Evolutionary conservation across 2,888 invertebrate genomes (phyloP).

Genomic region (Philonicus albiceps): DNA sequence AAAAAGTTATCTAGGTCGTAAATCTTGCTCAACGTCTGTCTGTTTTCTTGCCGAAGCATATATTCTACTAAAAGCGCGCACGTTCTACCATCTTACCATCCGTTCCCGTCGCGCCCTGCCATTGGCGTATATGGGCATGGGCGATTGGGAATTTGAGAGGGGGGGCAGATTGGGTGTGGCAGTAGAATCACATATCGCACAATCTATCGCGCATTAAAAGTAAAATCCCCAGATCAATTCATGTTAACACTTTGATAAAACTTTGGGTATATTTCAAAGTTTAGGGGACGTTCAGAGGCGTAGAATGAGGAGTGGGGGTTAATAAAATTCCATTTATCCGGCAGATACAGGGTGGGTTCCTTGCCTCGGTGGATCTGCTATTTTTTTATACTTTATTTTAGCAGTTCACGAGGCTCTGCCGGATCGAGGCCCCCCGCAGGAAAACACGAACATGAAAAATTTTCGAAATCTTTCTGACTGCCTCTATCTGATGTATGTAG

Average conservation of each 20-base stretch:
- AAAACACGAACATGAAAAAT: constrained; percentile 27
- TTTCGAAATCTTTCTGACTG: not conserved
- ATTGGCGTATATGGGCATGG: not conserved
- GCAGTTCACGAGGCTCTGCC: not conserved
- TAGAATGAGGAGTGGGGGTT: not conserved
- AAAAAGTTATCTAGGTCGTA: constrained; percentile 24
- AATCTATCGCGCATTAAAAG: constrained; percentile 46
- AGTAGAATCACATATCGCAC: not conserved
- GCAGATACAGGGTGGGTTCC: not conserved
- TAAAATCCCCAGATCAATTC: constrained; percentile 45
- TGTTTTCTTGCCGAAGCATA: not conserved
- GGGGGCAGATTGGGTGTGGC: not conserved
- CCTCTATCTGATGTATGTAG: constrained; percentile 15
- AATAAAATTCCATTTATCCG: constrained; percentile 36
- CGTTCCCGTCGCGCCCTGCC: not conserved
- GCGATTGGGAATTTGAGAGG: not conserved
- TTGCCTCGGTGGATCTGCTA: not conserved
- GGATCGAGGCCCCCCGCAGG: not conserved
- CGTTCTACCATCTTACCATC: not conserved
- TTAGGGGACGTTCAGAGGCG: not conserved
- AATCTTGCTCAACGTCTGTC: constrained; percentile 3
- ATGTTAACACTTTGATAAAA: constrained; percentile 45
- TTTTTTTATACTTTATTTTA: not conserved
- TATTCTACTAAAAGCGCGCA: not conserved
- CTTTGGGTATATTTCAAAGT: constrained; percentile 42